Percentiles rank a stretch among this genome's conserved stretches.
Conservation (phyloP, 1,140 invertebrate genomes). For the Cotesia chilonis region DNA sequence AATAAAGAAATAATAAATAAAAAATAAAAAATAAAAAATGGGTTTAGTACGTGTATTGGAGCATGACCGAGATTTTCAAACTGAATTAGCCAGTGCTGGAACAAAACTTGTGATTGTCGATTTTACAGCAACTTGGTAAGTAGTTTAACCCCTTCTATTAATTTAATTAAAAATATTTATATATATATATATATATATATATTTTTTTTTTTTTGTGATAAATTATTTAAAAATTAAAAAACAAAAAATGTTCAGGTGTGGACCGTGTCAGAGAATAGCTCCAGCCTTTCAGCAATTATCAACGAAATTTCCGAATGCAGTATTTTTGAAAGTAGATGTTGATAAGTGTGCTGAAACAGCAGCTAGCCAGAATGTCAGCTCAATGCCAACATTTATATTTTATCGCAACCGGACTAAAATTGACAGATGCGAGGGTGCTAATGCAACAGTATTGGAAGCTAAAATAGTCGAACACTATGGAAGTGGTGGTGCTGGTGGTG, state of each 20-base stretch:
- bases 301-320: constrained; percentile 83
- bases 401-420: constrained; percentile 85
- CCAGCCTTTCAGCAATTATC: constrained; percentile 90
- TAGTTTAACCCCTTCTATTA: constrained; percentile 44
- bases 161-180: not conserved
- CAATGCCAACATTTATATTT: constrained; percentile 98
- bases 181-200: not conserved
- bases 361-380: constrained; percentile 82
- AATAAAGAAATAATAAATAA: constrained; percentile 29
- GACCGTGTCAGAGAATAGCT: constrained; percentile 92
- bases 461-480: constrained; percentile 92
- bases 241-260: constrained; percentile 75
- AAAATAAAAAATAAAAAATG: constrained; percentile 53
- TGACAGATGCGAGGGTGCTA: constrained; percentile 84
- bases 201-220: not conserved
- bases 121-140: constrained; percentile 90
- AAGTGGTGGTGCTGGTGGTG: constrained; percentile 63
- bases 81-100: constrained; percentile 81
- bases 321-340: constrained; percentile 96
- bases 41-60: constrained; percentile 66
- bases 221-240: constrained; percentile 6
- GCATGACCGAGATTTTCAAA: constrained; percentile 83
- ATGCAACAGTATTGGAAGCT: constrained; percentile 80
- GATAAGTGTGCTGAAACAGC: constrained; percentile 89
- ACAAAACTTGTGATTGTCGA: constrained; percentile 93